phyloP scores from a whole-genome alignment of 1,140 invertebrate species.

The Heliconius hewitsoni region DNA sequence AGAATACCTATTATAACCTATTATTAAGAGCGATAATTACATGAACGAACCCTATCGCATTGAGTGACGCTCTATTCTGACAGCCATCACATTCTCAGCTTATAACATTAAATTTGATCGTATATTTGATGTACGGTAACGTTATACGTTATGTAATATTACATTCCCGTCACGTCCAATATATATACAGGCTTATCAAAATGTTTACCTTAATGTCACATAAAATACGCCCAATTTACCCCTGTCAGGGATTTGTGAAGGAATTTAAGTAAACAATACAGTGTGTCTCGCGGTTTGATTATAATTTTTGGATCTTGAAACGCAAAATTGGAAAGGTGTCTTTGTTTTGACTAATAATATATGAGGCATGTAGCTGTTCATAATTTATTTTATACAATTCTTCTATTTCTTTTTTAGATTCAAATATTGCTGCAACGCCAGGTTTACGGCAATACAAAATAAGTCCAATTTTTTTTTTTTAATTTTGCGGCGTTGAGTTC shows the following conservation, averaged over 20 bases:
- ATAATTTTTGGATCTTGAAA: constrained; percentile 3
- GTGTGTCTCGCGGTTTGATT: constrained; percentile 6
- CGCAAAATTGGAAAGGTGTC: neutral
- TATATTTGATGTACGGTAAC: constrained; percentile 46
- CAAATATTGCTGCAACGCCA: neutral
- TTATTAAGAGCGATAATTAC: constrained; percentile 8
- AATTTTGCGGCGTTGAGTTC: too few species aligned
- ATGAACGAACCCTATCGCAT: constrained; percentile 21
- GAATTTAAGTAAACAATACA: constrained; percentile 34
- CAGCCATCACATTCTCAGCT: constrained; percentile 49
- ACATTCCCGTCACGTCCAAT: constrained; percentile 67
- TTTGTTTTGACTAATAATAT: neutral
- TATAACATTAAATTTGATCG: constrained; percentile 62
- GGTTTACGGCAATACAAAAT: neutral
- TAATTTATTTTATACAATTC: neutral
- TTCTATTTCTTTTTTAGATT: neutral
- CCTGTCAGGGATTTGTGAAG: constrained; percentile 53
- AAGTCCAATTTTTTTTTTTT: neutral
- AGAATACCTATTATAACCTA: neutral
- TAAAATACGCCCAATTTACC: constrained; percentile 59
- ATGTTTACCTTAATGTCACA: constrained; percentile 61
- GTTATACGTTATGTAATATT: constrained; percentile 63
- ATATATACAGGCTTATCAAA: constrained; percentile 61
- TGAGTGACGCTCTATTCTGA: constrained; percentile 32
- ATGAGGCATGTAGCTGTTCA: neutral